Evolutionary conservation across 92 coral and sea anemone species (phyloP), one percentile per base, ranked within the genome.

Genomic region (Heliopora coerulea): DNA sequence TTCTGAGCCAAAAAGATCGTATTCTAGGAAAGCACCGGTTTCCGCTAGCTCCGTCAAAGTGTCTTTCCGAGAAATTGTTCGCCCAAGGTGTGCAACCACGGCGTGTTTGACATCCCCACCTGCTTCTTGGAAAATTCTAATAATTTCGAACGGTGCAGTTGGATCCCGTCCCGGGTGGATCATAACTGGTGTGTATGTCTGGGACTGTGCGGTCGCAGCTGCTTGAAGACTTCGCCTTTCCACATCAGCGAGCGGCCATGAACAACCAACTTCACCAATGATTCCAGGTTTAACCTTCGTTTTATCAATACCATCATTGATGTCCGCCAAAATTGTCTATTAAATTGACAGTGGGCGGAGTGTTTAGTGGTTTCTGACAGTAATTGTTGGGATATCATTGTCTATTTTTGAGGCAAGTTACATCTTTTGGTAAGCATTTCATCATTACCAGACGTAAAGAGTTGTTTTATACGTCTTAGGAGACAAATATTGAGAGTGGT

Each of bases 131-230:
- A 91, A 85, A 68, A 91, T 86, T 12, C 84, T 82, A 32, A 91
- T 65, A 30, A 81, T 78, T 72, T 89, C 97, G 35, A 49, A 59
- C 15, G 97, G 97, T 7, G 96, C 86, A 52, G 54, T 58, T 30
- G 89, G 88, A 62, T 90, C 70, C 25, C 97, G 91, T 2, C 97
- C 97, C 39, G 97, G 96, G 73, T 86, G 97, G 66, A 91, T 86
- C 62, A 87, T 84, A 19, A 91, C 54, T 0, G 97, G 97, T 7
- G 91, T 87, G 13, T 95, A 86, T 27, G 97, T 91, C 56, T 84
- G 81, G 34, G 83, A 39, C 62, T 91, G 97, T n/a, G 97, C 97
- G 1, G 75, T 81, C 24, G 91, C 96, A 33, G 97, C 77, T 20
- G 97, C 91, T 64, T 82, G 86, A 12, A 91, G 78, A 21, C 91